Evolutionary conservation across 2,888 invertebrate genomes (phyloP), one percentile per base, ranked within the genome.

Genomic region (Napeogenes inachia): DNA sequence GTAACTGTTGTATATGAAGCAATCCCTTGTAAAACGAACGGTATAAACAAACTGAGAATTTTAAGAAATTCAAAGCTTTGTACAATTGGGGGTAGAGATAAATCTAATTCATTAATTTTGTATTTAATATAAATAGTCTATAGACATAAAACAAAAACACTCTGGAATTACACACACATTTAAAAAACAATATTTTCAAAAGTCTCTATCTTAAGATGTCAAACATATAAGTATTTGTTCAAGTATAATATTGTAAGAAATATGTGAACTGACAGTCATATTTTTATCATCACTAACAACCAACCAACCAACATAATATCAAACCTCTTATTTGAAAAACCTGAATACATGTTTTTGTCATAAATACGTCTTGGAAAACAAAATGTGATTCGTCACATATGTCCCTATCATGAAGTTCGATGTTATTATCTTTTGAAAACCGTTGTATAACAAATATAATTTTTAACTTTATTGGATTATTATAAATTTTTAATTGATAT

Each of bases 371-470:
- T 50, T 30, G 50, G 50, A 6, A 30, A 21, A 50, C 30, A 50
- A 50, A 50, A 30, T 30, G n/a, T 30, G 21, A 21, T 50, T 50
- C 5, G 50, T 50, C 30, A 50, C 50, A 50, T 50, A 8, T 12
- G 5, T 30, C 6, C 50, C 6, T 13, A 21, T 30, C 30, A 50
- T 12, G 30, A 50, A 50, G 50, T 50, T 50, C 30, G 30, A 50
- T 50, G 50, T 50, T 50, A 50, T 50, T 30, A 30, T 50, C 21
- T 50, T 50, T 50, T 50, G 50, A 50, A 50, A 30, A 50, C 47
- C 21, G n/a, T 47, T 21, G n/a, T 50, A 8, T 50, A 21, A 30
- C 30, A 50, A 30, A 50, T 30, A 50, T 12, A 50, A 50, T 50
- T 30, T 50, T 30, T 8, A 30, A 50, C 50, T 50, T 4, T 50